These are phyloP conservation scores for Dreissena polymorpha DNA, from an alignment of 1,140 invertebrate genomes.

Conservation along the genomic window DNA sequence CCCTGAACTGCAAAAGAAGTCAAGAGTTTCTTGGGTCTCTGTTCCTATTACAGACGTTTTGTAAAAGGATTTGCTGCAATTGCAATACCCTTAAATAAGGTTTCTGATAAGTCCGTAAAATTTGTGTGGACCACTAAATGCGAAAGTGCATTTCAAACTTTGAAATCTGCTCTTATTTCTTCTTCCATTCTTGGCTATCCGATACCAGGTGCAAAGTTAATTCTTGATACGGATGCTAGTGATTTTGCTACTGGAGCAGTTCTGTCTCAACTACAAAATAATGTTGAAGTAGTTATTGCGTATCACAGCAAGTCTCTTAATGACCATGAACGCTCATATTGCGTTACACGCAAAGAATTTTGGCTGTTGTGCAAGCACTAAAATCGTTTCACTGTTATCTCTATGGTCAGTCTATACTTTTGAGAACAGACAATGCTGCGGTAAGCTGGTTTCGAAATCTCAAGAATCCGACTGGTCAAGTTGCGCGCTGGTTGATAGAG, in stretches of 20 bases:
- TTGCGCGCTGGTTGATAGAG: conserved; percentile 66
- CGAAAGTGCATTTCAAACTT: too few species aligned
- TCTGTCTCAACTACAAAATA: too few species aligned
- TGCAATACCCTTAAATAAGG: too few species aligned
- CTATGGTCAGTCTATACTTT: conserved; percentile 54
- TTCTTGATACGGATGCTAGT: conserved; percentile 55
- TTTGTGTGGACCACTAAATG: too few species aligned
- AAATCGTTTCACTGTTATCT: conserved; percentile 62
- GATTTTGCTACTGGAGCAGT: conserved; percentile 23
- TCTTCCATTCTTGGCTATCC: too few species aligned
- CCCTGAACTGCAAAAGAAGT: too few species aligned
- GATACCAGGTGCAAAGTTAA: conserved; percentile 37
- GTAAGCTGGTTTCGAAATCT: conserved; percentile 62
- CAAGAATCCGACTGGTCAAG: conserved; percentile 59
- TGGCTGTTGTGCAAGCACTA: conserved; percentile 57
- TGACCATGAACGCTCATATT: conserved; percentile 81
- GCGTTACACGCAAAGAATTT: conserved; percentile 63
- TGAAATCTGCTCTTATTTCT: too few species aligned
- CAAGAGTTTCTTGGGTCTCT: too few species aligned
- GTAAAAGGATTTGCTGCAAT: too few species aligned
- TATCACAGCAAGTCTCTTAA: conserved; percentile 63
- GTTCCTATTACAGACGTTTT: too few species aligned
- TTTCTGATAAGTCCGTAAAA: too few species aligned
- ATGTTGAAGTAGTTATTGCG: conserved; percentile 48
- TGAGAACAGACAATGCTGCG: conserved; percentile 65